A percentile compares a stretch with the other conserved stretches of the same genome.
Evolutionary conservation across 2,888 invertebrate genomes (phyloP).

Genomic region (Lasius platythorax): DNA sequence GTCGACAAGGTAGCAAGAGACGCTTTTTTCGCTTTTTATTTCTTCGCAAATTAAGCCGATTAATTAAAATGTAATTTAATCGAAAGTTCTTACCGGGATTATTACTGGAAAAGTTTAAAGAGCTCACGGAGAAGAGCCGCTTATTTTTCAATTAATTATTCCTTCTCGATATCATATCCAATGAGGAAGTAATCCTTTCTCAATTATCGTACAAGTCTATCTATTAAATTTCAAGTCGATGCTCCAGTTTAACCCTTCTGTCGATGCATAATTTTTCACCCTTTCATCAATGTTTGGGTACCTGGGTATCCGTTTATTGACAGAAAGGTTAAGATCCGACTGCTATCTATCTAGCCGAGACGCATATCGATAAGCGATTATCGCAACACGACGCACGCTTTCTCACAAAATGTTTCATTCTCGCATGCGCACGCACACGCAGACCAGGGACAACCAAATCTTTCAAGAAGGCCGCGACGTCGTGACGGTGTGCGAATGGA

Average conservation of each 20-base stretch:
- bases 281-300: too few species aligned
- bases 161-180: background rate
- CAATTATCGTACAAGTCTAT: background rate
- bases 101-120: background rate
- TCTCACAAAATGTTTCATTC: background rate
- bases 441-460: slow-evolving; percentile 94
- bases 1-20: slow-evolving; percentile 91
- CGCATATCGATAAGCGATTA: background rate
- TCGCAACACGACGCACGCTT: background rate
- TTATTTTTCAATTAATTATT: slow-evolving; percentile 8
- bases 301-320: too few species aligned
- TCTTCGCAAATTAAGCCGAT: background rate
- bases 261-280: too few species aligned
- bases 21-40: background rate
- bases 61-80: slow-evolving; percentile 19
- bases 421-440: slow-evolving; percentile 55
- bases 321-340: background rate
- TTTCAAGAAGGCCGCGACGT: slow-evolving; percentile 97
- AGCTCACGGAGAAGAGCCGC: background rate
- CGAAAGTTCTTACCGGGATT: background rate
- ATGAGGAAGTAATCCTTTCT: background rate
- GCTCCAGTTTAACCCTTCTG: background rate
- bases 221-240: background rate
- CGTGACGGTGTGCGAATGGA: slow-evolving; percentile 96
- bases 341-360: too few species aligned